Percentiles rank a stretch among this genome's conserved stretches.
phyloP scores from a whole-genome alignment of 2,113 vertebrate genomes.

The Phyllostomus discolor region DNA sequence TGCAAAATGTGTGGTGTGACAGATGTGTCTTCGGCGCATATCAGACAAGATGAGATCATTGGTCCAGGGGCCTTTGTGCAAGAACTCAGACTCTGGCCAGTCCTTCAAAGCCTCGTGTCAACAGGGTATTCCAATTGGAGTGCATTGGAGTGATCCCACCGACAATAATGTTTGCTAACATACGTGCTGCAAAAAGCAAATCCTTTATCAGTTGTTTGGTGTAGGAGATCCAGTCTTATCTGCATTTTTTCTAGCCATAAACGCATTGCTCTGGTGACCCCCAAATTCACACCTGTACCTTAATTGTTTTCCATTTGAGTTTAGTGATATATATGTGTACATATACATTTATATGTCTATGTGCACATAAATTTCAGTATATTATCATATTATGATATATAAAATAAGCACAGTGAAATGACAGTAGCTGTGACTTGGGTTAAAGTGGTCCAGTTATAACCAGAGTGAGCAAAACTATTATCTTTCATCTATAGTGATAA shows the following conservation, averaged over 20 bases:
- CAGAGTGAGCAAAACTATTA: not conserved
- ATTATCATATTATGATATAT: not conserved
- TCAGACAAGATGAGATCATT: not conserved
- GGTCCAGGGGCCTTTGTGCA: not conserved
- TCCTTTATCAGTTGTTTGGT: not conserved
- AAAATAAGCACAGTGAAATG: not conserved
- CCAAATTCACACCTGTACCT: not conserved
- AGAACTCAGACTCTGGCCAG: not conserved
- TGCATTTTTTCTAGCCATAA: not conserved
- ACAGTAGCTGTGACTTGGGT: not conserved
- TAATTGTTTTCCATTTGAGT: not conserved
- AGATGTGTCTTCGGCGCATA: not conserved
- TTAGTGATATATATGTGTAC: not conserved
- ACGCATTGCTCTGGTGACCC: not conserved
- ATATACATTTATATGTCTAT: not conserved
- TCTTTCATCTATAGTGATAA: not conserved
- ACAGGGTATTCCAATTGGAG: not conserved
- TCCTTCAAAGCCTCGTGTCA: conserved; percentile 32
- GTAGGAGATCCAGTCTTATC: not conserved
- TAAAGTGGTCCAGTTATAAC: not conserved
- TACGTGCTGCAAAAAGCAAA: not conserved
- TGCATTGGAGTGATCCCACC: not conserved
- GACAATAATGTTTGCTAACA: not conserved
- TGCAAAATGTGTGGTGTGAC: not conserved
- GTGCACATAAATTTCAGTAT: not conserved